A percentile compares a stretch with the other conserved stretches of the same genome.
phyloP scores from a whole-genome alignment of 1,140 invertebrate species.

The Anthonomus grandis region DNA sequence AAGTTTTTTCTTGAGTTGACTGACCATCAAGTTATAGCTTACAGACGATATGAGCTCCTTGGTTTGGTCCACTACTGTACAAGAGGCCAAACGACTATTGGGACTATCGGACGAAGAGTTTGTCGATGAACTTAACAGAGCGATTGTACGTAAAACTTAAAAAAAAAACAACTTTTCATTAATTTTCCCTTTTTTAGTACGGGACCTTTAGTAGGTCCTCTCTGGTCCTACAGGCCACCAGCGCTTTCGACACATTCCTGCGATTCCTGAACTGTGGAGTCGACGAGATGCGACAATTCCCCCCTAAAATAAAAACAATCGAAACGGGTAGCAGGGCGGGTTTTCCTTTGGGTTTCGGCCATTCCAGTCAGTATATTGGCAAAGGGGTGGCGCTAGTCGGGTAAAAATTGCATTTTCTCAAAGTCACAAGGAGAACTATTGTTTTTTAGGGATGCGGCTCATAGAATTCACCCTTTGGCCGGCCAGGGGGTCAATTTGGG shows the following conservation, averaged over 20 bases:
- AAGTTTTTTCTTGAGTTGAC: too few species aligned
- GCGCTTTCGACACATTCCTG: slow-evolving; percentile 54
- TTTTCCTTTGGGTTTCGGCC: slow-evolving; percentile 90
- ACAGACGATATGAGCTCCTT: slow-evolving; percentile 75
- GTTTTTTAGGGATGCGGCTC: slow-evolving; percentile 82
- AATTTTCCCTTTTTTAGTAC: slow-evolving; percentile 54
- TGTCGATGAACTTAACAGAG: slow-evolving; percentile 84
- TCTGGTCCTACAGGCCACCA: slow-evolving; percentile 56
- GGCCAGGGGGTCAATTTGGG: slow-evolving; percentile 98
- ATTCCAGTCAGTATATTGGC: slow-evolving; percentile 79
- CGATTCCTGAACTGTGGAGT: slow-evolving; percentile 50
- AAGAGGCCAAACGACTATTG: slow-evolving; percentile 71
- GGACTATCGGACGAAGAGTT: slow-evolving; percentile 74
- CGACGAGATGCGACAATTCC: slow-evolving; percentile 62
- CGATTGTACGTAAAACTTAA: slow-evolving; percentile 60
- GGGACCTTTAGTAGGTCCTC: slow-evolving; percentile 62
- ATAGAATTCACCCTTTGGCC: slow-evolving; percentile 93
- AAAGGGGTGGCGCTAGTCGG: slow-evolving; percentile 77
- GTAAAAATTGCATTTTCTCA: slow-evolving; percentile 50
- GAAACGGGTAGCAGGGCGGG: slow-evolving; percentile 68
- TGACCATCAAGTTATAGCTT: too few species aligned
- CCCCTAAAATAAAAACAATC: slow-evolving; percentile 71
- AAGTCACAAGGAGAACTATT: not conserved
- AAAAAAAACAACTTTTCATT: slow-evolving; percentile 3
- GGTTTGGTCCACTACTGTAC: slow-evolving; percentile 83